Evolutionary conservation across 2,888 invertebrate species (phyloP), one percentile per base, ranked within the genome.

Genomic region (Chalcis sispes): DNA sequence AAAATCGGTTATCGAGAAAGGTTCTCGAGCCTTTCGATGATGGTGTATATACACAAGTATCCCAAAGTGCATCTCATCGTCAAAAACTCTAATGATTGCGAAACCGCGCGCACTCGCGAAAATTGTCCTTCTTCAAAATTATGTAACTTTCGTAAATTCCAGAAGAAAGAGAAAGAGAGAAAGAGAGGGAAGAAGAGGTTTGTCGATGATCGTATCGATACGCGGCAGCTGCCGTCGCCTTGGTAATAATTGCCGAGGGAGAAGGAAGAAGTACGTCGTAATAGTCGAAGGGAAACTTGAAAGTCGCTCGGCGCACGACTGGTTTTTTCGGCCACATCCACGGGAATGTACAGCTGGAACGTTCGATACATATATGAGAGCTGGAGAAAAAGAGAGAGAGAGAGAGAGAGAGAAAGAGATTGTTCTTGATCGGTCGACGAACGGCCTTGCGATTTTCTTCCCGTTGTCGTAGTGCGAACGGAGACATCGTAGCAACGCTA

Each of bases 371-470:
- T n/a, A n/a, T n/a, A n/a, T n/a, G n/a, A n/a, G n/a, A n/a, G n/a
- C n/a, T n/a, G n/a, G n/a, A n/a, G n/a, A n/a, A n/a, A n/a, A n/a
- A n/a, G n/a, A n/a, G n/a, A n/a, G n/a, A n/a, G n/a, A n/a, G n/a
- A n/a, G n/a, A n/a, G n/a, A n/a, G n/a, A n/a, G n/a, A n/a, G n/a
- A n/a, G n/a, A n/a, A n/a, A n/a, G 59, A 50, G 76, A 80, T 80
- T 76, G 75, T 66, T 77, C 61, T 75, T 78, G 80, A 81, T 80
- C 81, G 79, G 84, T 82, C 84, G 84, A 82, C 81, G 85, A 85
- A 84, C 85, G 84, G 77, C 85, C 85, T 85, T 85, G 85, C 84
- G 82, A 83, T 81, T 80, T 81, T n/a, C n/a, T n/a, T 82, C 81
- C 79, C 80, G 80, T 3, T 56, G 18, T n/a, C 4, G 10, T 13